Base-by-base conservation (phyloP, 1,140 invertebrate genomes). In the Drosophila biarmipes region DNA sequence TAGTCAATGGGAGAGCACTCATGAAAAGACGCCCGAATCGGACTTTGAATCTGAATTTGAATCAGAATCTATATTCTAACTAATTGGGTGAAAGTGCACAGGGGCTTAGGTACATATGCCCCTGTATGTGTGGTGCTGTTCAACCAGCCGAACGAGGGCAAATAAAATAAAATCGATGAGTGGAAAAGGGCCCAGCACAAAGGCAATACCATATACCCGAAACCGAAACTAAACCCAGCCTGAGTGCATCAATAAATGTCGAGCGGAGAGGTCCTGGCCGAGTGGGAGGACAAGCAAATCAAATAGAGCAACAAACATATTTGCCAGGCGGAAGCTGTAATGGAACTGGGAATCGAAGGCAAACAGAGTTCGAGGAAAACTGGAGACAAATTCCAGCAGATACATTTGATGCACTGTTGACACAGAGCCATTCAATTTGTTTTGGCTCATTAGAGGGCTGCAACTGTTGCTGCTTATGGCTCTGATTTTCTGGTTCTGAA, bases 171-270 rank as follows among this genome's bases (percentile, higher is more conserved):
- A 87, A 87, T 89, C 82, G 75, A 87, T 87, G 73, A 52, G 51
- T 57, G 40, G 8, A 42, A 4, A 6, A 8, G 7, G 7, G 14
- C 40, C 40, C n/a, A 40, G n/a, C n/a, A 31, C 7, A 31, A 31
- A 4, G 6, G 7, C 29, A 29, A 29, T 7, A 15, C 2, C n/a
- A n/a, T 15, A 15, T 2, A n/a, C 37, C 6, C 7, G 15, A 42
- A 43, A 11, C 17, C 17, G 11, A 43, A 19, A 14, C 54, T 11
- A 2, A 15, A 17, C 21, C 35, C 24, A 27, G 0, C n/a, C 66
- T 67, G 73, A 87, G 75, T 87, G 82, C 82, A 87, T 89, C 82
- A 87, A 87, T 87, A 79, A 79, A 85, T 87, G 73, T 87, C 49
- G 59, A 63, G 40, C 43, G 35, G 38, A 45, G 68, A 77, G 45